A percentile compares a stretch with the other conserved stretches of the same genome.
These are phyloP conservation scores for Operophtera brumata DNA, from an alignment of 2,888 invertebrate species.

Conservation along the genomic window DNA sequence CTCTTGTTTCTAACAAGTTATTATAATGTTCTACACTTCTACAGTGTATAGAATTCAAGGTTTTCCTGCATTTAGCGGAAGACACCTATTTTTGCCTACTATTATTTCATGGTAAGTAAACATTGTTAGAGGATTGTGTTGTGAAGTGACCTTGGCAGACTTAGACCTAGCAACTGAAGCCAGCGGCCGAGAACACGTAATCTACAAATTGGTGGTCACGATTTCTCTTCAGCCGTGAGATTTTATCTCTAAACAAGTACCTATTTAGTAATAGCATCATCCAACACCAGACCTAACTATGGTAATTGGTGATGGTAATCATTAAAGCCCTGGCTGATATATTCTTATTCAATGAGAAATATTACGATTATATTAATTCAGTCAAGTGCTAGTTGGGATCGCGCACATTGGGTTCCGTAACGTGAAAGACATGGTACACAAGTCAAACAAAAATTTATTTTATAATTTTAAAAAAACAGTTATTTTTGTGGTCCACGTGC, in stretches of 20 bases:
- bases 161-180: conserved; percentile 57
- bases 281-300: not conserved
- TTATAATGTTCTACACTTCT: conserved; percentile 37
- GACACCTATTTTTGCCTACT: conserved; percentile 40
- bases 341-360: not conserved
- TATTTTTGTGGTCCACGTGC: no score
- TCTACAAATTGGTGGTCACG: conserved; percentile 63
- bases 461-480: no score
- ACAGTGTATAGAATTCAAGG: conserved; percentile 26
- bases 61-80: conserved; percentile 37
- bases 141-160: conserved; percentile 65
- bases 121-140: conserved; percentile 50
- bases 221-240: conserved; percentile 46
- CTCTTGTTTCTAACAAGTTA: conserved; percentile 37
- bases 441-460: no score
- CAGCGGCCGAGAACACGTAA: conserved; percentile 61
- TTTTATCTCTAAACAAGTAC: conserved; percentile 9
- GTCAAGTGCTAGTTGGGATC: not conserved
- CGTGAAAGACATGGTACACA: no score
- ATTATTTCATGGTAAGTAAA: conserved; percentile 65
- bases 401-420: no score
- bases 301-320: not conserved
- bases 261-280: conserved; percentile 2
- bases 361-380: not conserved
- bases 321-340: not conserved